Conservation (phyloP, 1,140 invertebrate species). For the Limonius californicus region DNA sequence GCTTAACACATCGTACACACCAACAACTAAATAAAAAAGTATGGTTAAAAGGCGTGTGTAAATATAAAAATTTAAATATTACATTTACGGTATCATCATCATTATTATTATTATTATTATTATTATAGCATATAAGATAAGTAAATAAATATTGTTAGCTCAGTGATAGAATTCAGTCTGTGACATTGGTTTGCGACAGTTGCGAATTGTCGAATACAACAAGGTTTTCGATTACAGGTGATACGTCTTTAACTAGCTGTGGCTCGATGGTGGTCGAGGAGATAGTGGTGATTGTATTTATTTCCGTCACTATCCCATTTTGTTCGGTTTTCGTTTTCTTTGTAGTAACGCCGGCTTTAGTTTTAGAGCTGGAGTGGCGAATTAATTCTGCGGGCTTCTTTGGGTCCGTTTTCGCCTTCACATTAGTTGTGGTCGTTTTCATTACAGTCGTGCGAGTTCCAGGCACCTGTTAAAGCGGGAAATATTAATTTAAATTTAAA, state of each 20-base stretch:
- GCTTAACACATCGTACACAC: constrained; percentile 35
- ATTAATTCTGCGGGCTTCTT: constrained; percentile 37
- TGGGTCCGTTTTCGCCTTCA: constrained; percentile 19
- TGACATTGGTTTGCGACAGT: constrained; percentile 22
- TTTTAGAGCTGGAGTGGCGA: constrained; percentile 25
- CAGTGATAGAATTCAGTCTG: constrained; percentile 33
- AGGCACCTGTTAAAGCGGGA: too few relatives aligned
- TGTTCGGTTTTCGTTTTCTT: constrained; percentile 33
- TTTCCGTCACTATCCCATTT: constrained; percentile 32
- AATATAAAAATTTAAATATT: constrained; percentile 38
- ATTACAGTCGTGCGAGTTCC: constrained; percentile 26
- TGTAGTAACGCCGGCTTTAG: constrained; percentile 22
- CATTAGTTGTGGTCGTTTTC: constrained; percentile 29
- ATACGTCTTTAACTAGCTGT: constrained; percentile 40
- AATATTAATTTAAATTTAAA: too few relatives aligned
- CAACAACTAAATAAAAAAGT: constrained; percentile 19
- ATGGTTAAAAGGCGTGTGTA: constrained; percentile 23
- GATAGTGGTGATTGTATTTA: constrained; percentile 35
- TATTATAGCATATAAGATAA: too few relatives aligned
- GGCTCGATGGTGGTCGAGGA: constrained; percentile 27
- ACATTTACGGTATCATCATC: constrained; percentile 26
- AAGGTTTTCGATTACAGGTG: constrained; percentile 38
- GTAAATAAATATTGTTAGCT: constrained; percentile 28
- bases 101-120: constrained; percentile 14
- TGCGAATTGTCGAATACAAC: constrained; percentile 28